Base-by-base conservation (phyloP, 2,888 invertebrate species). In the Saturnia japonica region DNA sequence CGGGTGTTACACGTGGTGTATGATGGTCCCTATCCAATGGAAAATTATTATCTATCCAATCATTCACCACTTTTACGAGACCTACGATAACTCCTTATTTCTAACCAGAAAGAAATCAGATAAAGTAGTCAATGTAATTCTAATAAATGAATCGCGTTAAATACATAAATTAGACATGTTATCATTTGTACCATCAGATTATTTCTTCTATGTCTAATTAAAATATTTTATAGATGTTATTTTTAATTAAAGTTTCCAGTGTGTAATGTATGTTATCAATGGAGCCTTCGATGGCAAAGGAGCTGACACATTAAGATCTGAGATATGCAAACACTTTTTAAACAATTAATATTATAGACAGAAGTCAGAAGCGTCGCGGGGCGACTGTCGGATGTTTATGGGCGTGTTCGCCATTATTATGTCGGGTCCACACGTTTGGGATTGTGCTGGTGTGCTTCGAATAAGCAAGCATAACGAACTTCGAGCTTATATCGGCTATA, bases 251-350 rank as follows among this genome's bases (percentile, higher is more conserved):
- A 54, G 22, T 54, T 54, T 22, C 54, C 22, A 54, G n/a, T 54
- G 9, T 6, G 54, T 54, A 54, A 54, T 54, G 11, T 54, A n/a
- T 54, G 2, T 54, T 54, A 54, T n/a, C 22, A 22, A 11, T 2
- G 57, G 6, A 28, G 28, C 3, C 25, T 11, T 25, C 14, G 28
- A 60, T 60, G 57, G 28, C 28, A 25, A 28, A 14, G 57, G 25
- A 25, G 3, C 28, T 28, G 14, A 60, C 64, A 64, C 54, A 70
- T 69, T 54, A 64, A 43, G 51, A 22, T 67, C 42, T 43, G 47
- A 67, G 69, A 57, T 64, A 60, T 67, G 71, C 66, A 72, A 72
- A 72, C 40, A 68, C 54, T 71, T 67, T 66, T 40, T 34, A 34
- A 34, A 34, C 34, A 34, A 34, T 4, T 34, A 2, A 34, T 43